Evolutionary conservation across 2,797 vertebrate genomes (phyloP), one percentile per base, ranked within the genome.

Genomic region (Gymnoscopelus microlampas): DNA sequence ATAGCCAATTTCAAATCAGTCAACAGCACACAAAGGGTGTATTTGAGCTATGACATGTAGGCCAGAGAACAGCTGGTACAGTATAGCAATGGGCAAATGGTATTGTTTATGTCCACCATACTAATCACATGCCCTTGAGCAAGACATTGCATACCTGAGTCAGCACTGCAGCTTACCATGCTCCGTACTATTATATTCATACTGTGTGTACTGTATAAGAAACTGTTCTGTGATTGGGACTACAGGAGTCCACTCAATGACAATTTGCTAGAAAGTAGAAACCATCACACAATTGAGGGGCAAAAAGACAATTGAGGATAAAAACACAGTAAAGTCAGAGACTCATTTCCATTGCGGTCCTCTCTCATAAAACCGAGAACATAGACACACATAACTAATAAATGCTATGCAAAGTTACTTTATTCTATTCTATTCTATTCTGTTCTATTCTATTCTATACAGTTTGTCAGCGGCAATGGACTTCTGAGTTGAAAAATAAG

Each of bases 401-500:
- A n/a, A 9, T 54, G 15, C 6, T 9, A 15, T 54, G 3, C 7
- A 54, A 9, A 9, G 19, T 23, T 10, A 3, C 3, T 54, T 23
- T 9, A 11, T 54, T 54, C 15, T 54, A 7, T 35, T 29, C 26
- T 29, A 29, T 29, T 11, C 44, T 48, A 11, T 48, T 48, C 5
- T 48, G 2, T 48, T 48, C n/a, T 53, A 11, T 54, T 54, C 15
- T 54, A 7, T 35, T 29, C 26, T 29, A 29, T 29, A 29, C 26
- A 29, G 26, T 29, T 29, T 29, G 26, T 29, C 26, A 39, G 26
- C 4, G 48, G 51, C 24, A 29, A 66, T 44, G 1, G 24, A 5
- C 3, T 57, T 6, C n/a, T 23, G 48, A 66, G 7, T 11, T 56
- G 53, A 78, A 78, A 55, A 66, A 63, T 14, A 11, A 24, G 44